phyloP scores from a whole-genome alignment of 2,113 vertebrate species.

The Entomyzon cyanotis region DNA sequence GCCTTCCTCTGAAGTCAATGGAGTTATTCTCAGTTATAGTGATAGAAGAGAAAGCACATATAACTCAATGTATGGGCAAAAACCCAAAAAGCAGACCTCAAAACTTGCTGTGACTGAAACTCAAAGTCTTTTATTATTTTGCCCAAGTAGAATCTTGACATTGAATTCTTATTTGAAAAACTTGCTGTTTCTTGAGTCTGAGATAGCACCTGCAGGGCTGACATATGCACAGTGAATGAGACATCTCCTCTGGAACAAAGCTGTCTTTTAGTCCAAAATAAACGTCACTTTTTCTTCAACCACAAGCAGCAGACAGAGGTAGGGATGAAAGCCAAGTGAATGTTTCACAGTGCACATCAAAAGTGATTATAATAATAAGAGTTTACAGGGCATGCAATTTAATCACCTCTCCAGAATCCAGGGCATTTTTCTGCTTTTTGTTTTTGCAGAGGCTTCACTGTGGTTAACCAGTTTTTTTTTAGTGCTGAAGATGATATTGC shows the following conservation, averaged over 20 bases:
- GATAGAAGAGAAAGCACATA: neutral
- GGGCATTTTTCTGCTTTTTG: neutral
- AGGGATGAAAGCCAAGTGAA: conserved; percentile 27
- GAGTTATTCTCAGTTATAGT: neutral
- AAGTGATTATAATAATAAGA: neutral
- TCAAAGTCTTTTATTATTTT: conserved; percentile 1
- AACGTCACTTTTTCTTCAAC: neutral
- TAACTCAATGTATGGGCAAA: neutral
- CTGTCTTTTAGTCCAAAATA: conserved; percentile 37
- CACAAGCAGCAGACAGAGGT: neutral
- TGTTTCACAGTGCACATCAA: neutral
- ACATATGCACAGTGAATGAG: conserved; percentile 23
- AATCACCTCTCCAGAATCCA: neutral
- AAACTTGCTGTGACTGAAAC: neutral
- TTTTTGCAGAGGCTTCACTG: neutral
- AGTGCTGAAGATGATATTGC: neutral
- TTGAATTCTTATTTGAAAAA: conserved; percentile 30
- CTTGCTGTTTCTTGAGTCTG: conserved; percentile 23
- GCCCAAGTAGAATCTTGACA: conserved; percentile 8
- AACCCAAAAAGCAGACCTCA: neutral
- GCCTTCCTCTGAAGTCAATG: neutral
- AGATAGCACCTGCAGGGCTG: conserved; percentile 31
- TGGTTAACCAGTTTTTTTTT: neutral
- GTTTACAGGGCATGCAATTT: neutral
- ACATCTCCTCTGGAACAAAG: conserved; percentile 50